Evolutionary conservation across 2,113 vertebrate species (phyloP).

Genomic region (Elgaria multicarinata): DNA sequence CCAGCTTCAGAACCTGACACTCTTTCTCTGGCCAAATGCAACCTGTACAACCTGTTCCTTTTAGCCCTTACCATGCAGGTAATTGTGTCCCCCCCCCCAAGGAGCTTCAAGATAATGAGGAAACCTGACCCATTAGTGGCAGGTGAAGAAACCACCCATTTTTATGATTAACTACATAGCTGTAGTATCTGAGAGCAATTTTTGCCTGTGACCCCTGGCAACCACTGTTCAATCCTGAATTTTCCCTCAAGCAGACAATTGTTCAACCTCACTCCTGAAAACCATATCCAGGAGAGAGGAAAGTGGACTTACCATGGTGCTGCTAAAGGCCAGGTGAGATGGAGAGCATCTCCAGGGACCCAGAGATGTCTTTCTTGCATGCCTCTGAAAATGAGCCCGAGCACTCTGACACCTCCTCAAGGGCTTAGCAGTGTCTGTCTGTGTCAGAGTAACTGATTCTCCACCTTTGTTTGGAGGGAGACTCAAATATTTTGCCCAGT

Average conservation of each 20-base stretch:
- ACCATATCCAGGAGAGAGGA: not conserved
- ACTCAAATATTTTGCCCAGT: constrained; percentile 63
- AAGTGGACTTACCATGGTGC: constrained; percentile 69
- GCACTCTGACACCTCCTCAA: constrained; percentile 76
- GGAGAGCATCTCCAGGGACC: constrained; percentile 58
- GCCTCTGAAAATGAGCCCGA: constrained; percentile 65
- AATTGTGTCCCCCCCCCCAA: not conserved
- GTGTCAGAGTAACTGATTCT: not conserved
- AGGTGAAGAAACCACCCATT: not conserved
- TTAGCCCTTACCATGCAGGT: not conserved
- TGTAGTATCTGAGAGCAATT: not conserved
- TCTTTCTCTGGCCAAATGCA: too few relatives aligned
- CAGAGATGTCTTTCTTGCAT: constrained; percentile 60
- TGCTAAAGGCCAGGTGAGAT: constrained; percentile 82
- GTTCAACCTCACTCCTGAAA: too few relatives aligned
- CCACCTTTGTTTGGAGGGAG: constrained; percentile 50
- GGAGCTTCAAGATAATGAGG: too few relatives aligned
- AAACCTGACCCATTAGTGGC: not conserved
- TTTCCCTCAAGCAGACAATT: not conserved
- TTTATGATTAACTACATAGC: too few relatives aligned
- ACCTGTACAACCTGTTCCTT: not conserved
- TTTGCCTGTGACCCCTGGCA: not conserved
- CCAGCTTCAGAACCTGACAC: not conserved
- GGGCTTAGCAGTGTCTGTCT: constrained; percentile 31
- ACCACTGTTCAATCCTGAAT: not conserved